phyloP scores from a whole-genome alignment of 2,888 invertebrate genomes.

The Habrosyne pyritoides region DNA sequence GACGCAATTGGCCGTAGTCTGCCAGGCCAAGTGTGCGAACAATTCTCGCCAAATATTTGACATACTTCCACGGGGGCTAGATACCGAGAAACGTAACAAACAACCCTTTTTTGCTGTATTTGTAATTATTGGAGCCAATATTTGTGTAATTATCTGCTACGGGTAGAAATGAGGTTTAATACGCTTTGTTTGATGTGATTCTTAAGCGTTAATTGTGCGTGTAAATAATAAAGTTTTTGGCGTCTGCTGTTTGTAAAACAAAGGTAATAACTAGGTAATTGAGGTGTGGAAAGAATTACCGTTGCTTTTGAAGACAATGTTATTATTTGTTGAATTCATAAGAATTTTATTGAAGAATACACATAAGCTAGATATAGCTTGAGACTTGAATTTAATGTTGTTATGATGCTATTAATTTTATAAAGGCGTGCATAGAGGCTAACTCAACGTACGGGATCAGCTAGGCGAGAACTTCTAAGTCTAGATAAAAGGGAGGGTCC shows the following conservation, averaged over 20 bases:
- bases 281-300: constrained; percentile 21
- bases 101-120: constrained; percentile 33
- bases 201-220: constrained; percentile 36
- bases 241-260: constrained; percentile 23
- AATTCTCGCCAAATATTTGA: constrained; percentile 44
- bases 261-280: constrained; percentile 30
- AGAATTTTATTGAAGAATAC: too few species aligned
- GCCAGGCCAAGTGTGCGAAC: constrained; percentile 37
- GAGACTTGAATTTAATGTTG: too few species aligned
- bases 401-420: neutral
- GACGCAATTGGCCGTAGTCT: constrained; percentile 38
- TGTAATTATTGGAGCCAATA: constrained; percentile 25
- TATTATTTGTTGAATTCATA: constrained; percentile 7
- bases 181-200: constrained; percentile 39
- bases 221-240: constrained; percentile 36
- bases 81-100: constrained; percentile 42
- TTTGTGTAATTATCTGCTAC: constrained; percentile 26
- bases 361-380: neutral
- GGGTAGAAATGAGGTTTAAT: constrained; percentile 38
- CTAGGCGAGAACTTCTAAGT: too few species aligned
- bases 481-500: too few species aligned
- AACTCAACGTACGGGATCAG: too few species aligned
- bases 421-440: too few species aligned
- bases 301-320: neutral
- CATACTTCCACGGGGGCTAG: constrained; percentile 33